Conservation (phyloP, 1,140 invertebrate genomes). For the Heliconius hewitsoni region DNA sequence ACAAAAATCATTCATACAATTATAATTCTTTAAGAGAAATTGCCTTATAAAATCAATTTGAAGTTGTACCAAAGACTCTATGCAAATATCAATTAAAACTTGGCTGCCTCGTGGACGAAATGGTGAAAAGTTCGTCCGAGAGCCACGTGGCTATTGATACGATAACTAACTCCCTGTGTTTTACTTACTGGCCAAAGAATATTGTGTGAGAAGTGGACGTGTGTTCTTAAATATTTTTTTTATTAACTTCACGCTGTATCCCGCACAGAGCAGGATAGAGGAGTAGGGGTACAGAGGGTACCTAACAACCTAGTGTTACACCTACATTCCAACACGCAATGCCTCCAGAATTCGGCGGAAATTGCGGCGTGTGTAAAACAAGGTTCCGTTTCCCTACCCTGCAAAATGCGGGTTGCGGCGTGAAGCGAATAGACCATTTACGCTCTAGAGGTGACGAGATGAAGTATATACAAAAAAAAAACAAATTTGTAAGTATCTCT, state of each 20-base stretch:
- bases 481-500: background rate
- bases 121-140: background rate
- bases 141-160: background rate
- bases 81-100: slow-evolving; percentile 38
- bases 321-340: no score
- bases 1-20: background rate
- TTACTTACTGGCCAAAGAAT: background rate
- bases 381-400: no score
- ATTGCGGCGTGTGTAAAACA: no score
- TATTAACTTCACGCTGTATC: background rate
- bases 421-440: background rate
- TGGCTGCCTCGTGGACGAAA: background rate
- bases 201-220: background rate
- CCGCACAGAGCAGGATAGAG: background rate
- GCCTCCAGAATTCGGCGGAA: no score
- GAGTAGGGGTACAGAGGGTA: background rate
- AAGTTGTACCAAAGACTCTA: slow-evolving; percentile 11
- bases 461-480: background rate
- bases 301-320: background rate
- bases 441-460: background rate
- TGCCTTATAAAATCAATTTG: background rate
- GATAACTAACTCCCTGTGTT: background rate
- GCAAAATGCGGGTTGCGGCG: no score
- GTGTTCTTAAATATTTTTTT: background rate
- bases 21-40: background rate